phyloP scores from a whole-genome alignment of 2,797 vertebrate species.

The Anas bahamensis region DNA sequence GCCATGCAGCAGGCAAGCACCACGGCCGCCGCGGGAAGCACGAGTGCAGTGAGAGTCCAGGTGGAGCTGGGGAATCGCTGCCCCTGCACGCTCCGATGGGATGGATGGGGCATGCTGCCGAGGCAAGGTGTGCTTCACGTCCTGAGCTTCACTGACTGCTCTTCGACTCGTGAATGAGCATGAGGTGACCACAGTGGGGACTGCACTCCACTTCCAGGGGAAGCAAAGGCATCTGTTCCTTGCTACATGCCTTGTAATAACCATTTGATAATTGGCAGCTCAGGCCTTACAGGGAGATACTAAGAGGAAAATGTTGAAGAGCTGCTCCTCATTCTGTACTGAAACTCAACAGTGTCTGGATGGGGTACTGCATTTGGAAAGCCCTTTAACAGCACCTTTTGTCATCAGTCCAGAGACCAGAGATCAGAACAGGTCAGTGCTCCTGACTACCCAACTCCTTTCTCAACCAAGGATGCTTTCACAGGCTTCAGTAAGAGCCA shows the following conservation, averaged over 20 bases:
- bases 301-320: background rate
- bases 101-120: accelerated
- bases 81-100: background rate
- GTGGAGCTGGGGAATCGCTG: constrained; percentile 24
- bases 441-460: background rate
- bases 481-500: background rate
- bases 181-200: background rate
- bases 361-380: background rate
- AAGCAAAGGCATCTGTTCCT: background rate
- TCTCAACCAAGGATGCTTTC: background rate
- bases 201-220: background rate
- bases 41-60: constrained; percentile 36
- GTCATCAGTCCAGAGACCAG: background rate
- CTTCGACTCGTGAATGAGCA: background rate
- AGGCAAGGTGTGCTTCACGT: background rate
- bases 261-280: background rate
- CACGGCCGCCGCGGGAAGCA: background rate
- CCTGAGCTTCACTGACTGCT: accelerated
- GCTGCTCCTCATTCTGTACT: background rate
- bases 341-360: background rate
- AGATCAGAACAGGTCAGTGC: background rate
- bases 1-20: background rate
- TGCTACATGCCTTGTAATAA: background rate
- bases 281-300: background rate
- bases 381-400: background rate